A percentile compares a stretch with the other conserved stretches of the same genome.
These are phyloP conservation scores for Ramphastos sulfuratus DNA, from an alignment of 2,113 vertebrate genomes.

Conservation along the genomic window DNA sequence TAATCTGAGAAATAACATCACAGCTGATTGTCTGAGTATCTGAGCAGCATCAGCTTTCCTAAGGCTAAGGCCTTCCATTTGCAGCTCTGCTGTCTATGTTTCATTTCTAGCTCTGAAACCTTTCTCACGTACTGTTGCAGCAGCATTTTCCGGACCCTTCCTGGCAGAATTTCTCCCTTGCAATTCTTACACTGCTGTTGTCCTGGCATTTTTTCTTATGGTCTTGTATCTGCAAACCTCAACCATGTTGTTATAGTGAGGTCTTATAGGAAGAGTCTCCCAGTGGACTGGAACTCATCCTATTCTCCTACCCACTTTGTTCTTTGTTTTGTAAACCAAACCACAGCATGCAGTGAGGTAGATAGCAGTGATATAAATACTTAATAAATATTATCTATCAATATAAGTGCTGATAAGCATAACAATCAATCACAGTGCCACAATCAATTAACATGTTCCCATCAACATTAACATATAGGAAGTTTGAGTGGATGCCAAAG, in stretches of 20 bases:
- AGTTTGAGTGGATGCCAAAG: not conserved
- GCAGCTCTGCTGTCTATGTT: not conserved
- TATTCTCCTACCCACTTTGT: not conserved
- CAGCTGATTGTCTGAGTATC: not conserved
- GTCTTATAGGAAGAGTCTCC: not conserved
- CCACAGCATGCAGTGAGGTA: not conserved
- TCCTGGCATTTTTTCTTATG: not conserved
- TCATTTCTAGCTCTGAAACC: not conserved
- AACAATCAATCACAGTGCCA: not conserved
- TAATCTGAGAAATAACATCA: not conserved
- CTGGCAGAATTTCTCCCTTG: not conserved
- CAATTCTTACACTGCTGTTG: not conserved
- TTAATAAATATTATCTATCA: not conserved
- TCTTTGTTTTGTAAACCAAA: not conserved
- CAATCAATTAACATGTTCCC: not conserved
- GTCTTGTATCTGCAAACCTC: not conserved
- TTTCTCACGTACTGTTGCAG: not conserved
- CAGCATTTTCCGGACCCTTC: not conserved
- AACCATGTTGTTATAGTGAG: rapidly evolving
- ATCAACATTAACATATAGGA: not conserved
- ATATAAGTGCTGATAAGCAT: not conserved
- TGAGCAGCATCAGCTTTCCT: not conserved
- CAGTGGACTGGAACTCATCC: not conserved
- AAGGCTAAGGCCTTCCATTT: rapidly evolving
- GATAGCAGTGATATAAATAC: not conserved